Conservation (phyloP, 2,113 vertebrate genomes). For the Orthochromis indermauri region DNA sequence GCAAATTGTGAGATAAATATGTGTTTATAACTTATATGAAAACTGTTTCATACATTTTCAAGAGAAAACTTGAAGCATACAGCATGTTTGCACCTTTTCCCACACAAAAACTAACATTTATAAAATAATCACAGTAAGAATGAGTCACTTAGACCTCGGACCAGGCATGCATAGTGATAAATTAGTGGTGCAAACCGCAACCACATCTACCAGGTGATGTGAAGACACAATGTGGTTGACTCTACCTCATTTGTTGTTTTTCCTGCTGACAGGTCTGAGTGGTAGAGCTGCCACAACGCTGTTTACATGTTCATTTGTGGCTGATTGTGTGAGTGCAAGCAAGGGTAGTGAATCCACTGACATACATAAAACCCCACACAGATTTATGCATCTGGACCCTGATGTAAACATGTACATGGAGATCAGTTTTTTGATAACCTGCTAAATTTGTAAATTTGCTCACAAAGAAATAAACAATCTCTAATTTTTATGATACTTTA, state of each 20-base stretch:
- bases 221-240: neutral
- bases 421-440: neutral
- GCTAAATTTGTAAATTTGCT: neutral
- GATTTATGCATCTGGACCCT: neutral
- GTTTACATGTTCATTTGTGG: neutral
- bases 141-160: neutral
- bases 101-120: neutral
- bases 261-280: neutral
- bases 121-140: neutral
- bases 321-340: neutral
- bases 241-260: neutral
- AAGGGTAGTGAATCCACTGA: neutral
- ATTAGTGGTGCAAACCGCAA: neutral
- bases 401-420: neutral
- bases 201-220: neutral
- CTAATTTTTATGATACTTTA: neutral
- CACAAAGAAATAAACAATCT: neutral
- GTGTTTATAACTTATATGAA: neutral
- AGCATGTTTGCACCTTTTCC: too few species aligned
- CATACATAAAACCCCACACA: neutral
- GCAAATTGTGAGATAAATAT: neutral
- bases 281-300: neutral
- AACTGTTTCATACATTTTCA: neutral
- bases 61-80: neutral
- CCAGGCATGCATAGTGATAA: neutral